Evolutionary conservation across 2,113 vertebrate species (phyloP), one percentile per base, ranked within the genome.

Genomic region (Pontoporia blainvillei): DNA sequence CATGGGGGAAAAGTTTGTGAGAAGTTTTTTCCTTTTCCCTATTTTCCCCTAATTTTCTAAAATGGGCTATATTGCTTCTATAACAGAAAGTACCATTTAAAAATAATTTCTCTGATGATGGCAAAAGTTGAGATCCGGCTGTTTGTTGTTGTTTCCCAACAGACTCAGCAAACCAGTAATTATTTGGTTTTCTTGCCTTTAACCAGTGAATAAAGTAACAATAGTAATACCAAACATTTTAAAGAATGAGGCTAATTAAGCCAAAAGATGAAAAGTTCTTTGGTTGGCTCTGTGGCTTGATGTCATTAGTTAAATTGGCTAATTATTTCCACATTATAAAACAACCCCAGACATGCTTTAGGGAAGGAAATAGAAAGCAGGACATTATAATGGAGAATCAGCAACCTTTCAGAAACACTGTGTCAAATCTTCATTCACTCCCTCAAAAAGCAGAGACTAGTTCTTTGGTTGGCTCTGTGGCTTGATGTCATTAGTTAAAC

Each of bases 161-260:
- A 87, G 31, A 92, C 46, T 90, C 39, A 61, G 31, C 17, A 75
- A 67, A 69, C 8, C 23, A 62, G 12, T 89, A 90, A 61, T 64
- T 72, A 67, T 72, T 72, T 88, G 52, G 82, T 44, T 29, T 92
- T 90, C 67, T 66, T 27, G 62, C 54, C 62, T 86, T 90, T 94
- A 93, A 73, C 31, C 49, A 69, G 46, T 78, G 92, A 89, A 86
- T 82, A 83, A 83, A 73, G 52, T 52, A 52, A 52, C 52, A 52
- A 54, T 20, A 59, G 41, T 10, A 73, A 46, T 73, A 39, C 20
- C 23, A 54, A 59, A 21, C 17, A 20, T 85, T 91, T 95, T 64
- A 78, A 83, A 95, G 71, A 95, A 85, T 23, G 39, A 92, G 20
- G 41, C 36, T 27, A 86, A 90, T 89, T 96, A 95, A 96, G 85